These are phyloP conservation scores for Lucilia sericata DNA, from an alignment of 1,140 invertebrate genomes.

Conservation along the genomic window DNA sequence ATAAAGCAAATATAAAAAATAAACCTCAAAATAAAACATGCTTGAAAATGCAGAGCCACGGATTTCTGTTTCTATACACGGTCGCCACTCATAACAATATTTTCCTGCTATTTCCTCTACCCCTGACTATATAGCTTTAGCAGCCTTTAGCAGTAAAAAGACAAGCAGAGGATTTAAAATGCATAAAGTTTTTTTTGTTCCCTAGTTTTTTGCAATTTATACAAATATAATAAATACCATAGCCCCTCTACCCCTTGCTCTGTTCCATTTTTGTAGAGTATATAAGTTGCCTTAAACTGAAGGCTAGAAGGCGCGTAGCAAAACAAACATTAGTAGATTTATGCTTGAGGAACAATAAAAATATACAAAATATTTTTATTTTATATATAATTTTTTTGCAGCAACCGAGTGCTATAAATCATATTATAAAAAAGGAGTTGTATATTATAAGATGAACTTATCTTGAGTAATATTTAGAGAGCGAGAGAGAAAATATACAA, in stretches of 20 bases:
- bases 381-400: too few relatives aligned
- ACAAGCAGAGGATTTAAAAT: slow-evolving; percentile 9
- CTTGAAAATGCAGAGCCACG: slow-evolving; percentile 25
- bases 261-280: background rate
- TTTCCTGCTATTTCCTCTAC: background rate
- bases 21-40: slow-evolving; percentile 19
- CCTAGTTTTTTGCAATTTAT: too few relatives aligned
- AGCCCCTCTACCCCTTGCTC: background rate
- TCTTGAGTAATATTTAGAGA: too few relatives aligned
- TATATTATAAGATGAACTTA: too few relatives aligned
- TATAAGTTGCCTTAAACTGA: background rate
- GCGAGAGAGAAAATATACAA: too few relatives aligned
- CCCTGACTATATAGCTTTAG: background rate
- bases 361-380: too few relatives aligned
- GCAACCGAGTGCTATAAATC: too few relatives aligned
- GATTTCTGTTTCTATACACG: background rate
- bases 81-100: background rate
- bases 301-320: background rate
- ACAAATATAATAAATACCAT: too few relatives aligned
- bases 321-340: background rate
- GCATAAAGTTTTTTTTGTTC: background rate
- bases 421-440: too few relatives aligned
- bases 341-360: background rate
- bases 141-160: background rate
- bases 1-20: background rate